A percentile compares a stretch with the other conserved stretches of the same genome.
Conservation (phyloP, 2,888 invertebrate genomes). For the Taphrorychus bicolor region DNA sequence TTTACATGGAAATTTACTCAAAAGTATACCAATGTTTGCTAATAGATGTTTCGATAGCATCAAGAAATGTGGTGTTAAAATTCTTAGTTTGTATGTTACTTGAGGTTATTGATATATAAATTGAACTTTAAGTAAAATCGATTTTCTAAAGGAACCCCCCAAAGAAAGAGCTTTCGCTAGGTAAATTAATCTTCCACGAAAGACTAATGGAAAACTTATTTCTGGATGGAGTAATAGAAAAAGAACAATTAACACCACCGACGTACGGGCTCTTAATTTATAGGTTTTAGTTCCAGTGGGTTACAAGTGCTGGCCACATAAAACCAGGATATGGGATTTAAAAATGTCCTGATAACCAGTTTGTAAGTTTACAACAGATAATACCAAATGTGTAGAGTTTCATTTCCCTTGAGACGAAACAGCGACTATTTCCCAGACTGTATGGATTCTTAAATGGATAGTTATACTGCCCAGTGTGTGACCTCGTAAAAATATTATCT, state of each 20-base stretch:
- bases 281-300: background rate
- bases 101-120: constrained; percentile 30
- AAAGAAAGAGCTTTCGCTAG: constrained; percentile 10
- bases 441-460: constrained; percentile 54
- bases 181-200: constrained; percentile 31
- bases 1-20: background rate
- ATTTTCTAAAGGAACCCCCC: constrained; percentile 11
- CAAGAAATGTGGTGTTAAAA: constrained; percentile 1
- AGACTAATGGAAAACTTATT: constrained; percentile 28
- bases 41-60: background rate
- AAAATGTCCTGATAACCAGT: constrained; percentile 49
- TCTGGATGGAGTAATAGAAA: constrained; percentile 20
- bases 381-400: constrained; percentile 16
- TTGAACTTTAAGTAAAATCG: constrained; percentile 26
- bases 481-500: constrained; percentile 56
- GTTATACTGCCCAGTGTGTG: constrained; percentile 55
- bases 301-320: background rate
- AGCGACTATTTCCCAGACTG: constrained; percentile 54
- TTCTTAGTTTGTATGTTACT: constrained; percentile 8
- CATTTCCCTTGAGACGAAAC: constrained; percentile 50
- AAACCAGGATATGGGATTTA: too few relatives aligned
- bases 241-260: constrained; percentile 19
- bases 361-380: constrained; percentile 49
- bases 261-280: constrained; percentile 4
- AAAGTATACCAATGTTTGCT: background rate